Evolutionary conservation across 2,888 invertebrate genomes (phyloP), one percentile per base, ranked within the genome.

Genomic region (Acleris cristana): DNA sequence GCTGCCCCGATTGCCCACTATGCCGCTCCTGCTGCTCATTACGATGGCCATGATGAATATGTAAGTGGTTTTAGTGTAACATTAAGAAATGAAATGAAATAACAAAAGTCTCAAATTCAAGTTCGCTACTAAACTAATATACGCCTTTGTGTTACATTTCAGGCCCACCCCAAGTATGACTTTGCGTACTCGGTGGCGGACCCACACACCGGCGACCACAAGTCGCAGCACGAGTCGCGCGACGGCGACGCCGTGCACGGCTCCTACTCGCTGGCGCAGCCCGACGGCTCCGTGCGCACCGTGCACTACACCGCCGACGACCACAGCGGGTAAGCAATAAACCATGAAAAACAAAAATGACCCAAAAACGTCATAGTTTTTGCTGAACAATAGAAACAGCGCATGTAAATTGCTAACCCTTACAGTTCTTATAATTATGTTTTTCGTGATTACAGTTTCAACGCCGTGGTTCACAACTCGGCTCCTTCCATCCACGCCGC

Each of bases 191-290:
- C 93, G 71, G 94, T 94, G 69, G 82, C 90, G 34, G 94, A 94
- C 83, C 90, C 90, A 19, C 94, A 94, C 78, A 94, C 94, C 73
- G 94, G 94, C 48, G 94, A 94, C 85, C 92, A 93, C 83, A 94
- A 94, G 82, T 85, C 86, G 56, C 93, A 93, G 83, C 90, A 92
- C 76, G 94, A 94, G 80, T 81, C 81, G 77, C 87, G 90, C 76
- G 93, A 93, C 72, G 93, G 93, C 21, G 93, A 93, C 79, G 82
- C 86, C 57, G 95, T 95, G 57, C 93, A 94, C 78, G 95, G 95
- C 48, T 93, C 93, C 81, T 95, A 95, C 85, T 92, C 92, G 44
- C 84, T 94, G 61, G 92, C 93, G 72, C 94, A 94, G 78, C 93
- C 94, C 62, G 93, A 93, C 57, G 93, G 87, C 71, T 82, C 94